Evolutionary conservation across 2,797 vertebrate genomes (phyloP), one percentile per base, ranked within the genome.

Genomic region (Sebastes reedi): DNA sequence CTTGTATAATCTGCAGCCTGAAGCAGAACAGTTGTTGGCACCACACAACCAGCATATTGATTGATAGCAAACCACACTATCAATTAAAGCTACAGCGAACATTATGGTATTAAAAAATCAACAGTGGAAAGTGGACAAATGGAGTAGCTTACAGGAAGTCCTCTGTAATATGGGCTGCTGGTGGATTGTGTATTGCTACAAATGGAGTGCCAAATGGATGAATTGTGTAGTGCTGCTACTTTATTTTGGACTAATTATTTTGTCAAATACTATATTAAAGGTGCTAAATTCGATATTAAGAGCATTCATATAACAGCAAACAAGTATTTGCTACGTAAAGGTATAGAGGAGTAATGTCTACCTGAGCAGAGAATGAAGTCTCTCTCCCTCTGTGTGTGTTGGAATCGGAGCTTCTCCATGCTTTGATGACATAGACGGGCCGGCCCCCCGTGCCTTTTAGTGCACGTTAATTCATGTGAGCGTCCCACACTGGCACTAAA

Each of bases 61-160:
- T 71, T 29, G 18, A 27, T 27, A 18, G 56, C 36, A 74, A 85
- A 67, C 59, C 39, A 16, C 59, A 46, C 68, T 22, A 58, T 71
- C 27, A 58, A 52, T 79, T 80, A 73, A 27, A 81, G 42, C 56
- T 54, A 24, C 36, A 64, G 67, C 13, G 14, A 42, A 65, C 22
- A 65, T 59, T 75, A 68, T 18, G 8, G 65, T 71, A 67, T 80
- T 79, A 70, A 36, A 34, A 67, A 56, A 71, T 76, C 29, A 64
- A 58, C 69, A 55, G 11, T 66, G n/a, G 34, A 34, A 59, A 54
- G 25, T 29, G 65, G 50, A 80, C 54, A 14, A 24, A 67, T 67
- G 62, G 27, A 39, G 27, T 16, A 14, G 39, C 18, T 67, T 56
- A 36, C 71, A 55, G 39, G 42, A 86, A 59, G 22, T 67, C 29